Base-by-base conservation (phyloP, 2,113 vertebrate genomes). In the Noctilio leporinus region DNA sequence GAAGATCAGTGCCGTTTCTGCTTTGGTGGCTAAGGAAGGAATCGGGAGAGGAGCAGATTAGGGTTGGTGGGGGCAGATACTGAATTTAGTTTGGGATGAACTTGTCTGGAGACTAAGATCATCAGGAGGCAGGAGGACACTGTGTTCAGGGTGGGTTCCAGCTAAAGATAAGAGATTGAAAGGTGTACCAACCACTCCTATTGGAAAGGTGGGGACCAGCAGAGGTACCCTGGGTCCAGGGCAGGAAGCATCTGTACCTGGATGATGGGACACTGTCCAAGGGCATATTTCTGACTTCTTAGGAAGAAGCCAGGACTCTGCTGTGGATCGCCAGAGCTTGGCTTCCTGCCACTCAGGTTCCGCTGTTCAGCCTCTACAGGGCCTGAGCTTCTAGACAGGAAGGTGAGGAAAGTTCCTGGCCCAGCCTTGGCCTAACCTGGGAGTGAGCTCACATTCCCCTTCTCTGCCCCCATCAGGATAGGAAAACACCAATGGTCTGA, bases 31-130 rank as follows among this genome's bases (percentile, higher is more conserved):
- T 38, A 24, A 64, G 87, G 57, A 45, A 30, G 75, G 49, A 22
- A 47, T 3, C 4, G 3, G 43, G 28, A 82, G 51, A 82, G 59
- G 20, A 72, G 33, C 33, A 62, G 69, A 8, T 12, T 78, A 10
- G 38, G 22, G 51, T 4, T 0, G 0, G 53, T 9, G 24, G 47
- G 5, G 16, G 9, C 16, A 16, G 59, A 47, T 33, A 1, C 35
- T 2, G 38, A 76, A n/a, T 59, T 80, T 28, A 35, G 5, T 62
- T 45, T 19, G 7, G 30, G 35, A 38, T 81, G 76, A 38, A 75
- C 53, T 72, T 49, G 15, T 51, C 15, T 4, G 84, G 87, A 22
- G 5, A 14, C 70, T 38, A 22, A 40, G 33, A 43, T 47, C 15
- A 26, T 28, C 72, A 51, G 73, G 2, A 65, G 49, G 91, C 38